phyloP scores from a whole-genome alignment of 2,888 invertebrate species.

The Pycnomerus fuliginosus region DNA sequence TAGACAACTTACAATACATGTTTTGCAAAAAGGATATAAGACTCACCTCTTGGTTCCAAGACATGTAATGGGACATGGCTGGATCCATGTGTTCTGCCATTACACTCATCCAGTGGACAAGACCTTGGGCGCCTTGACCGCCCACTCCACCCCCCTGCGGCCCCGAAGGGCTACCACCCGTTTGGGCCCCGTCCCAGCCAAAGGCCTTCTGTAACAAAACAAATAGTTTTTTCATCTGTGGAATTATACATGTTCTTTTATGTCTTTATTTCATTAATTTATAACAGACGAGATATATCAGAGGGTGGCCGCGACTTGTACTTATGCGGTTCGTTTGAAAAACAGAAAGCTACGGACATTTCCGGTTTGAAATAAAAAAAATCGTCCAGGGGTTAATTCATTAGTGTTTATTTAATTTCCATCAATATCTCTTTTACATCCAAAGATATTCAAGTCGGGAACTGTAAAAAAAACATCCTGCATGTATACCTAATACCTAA shows the following conservation, averaged over 20 bases:
- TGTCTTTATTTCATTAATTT: slow-evolving; percentile 1
- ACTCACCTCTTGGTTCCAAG: slow-evolving; percentile 60
- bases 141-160: slow-evolving; percentile 60
- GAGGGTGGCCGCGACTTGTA: too few species aligned
- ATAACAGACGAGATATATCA: not conserved
- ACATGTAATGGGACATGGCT: slow-evolving; percentile 74
- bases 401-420: too few species aligned
- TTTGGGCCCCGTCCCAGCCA: slow-evolving; percentile 53
- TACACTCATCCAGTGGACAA: slow-evolving; percentile 96
- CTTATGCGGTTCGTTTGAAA: too few species aligned
- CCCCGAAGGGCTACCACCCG: slow-evolving; percentile 54
- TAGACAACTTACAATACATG: too few species aligned
- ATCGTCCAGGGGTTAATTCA: too few species aligned
- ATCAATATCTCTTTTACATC: too few species aligned
- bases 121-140: slow-evolving; percentile 69
- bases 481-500: too few species aligned
- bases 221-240: slow-evolving; percentile 34
- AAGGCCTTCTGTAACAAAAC: slow-evolving; percentile 61
- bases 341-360: too few species aligned
- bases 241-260: not conserved
- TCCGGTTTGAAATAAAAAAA: too few species aligned
- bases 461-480: too few species aligned
- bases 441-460: too few species aligned
- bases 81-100: slow-evolving; percentile 95
- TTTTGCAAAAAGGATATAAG: slow-evolving; percentile 17